Base-by-base conservation (phyloP, 2,797 vertebrate species). In the Limosa lapponica region DNA sequence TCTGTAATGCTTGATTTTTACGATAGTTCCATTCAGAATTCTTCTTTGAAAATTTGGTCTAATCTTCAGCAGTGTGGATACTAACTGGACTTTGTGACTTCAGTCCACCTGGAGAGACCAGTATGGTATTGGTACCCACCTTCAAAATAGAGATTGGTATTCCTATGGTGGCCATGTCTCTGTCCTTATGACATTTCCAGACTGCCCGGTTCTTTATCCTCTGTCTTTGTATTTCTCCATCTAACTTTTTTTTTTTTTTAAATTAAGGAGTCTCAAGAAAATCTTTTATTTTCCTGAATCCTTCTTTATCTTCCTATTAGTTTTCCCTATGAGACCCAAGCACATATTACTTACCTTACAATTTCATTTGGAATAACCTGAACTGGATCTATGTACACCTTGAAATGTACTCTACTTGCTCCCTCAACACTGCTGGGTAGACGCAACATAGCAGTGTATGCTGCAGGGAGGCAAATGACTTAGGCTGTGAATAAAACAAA, bases 401-500 rank as follows among this genome's bases (percentile, higher is more conserved):
- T 95, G 77, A 95, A 95, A 95, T 18, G 48, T 71, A 94, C 80
- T 93, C 51, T 43, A 39, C 65, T 92, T 71, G 8, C 52, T 95
- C 62, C 66, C 77, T 87, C 82, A 90, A 62, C 77, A 49, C 88
- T 94, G 73, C 66, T 92, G 86, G 87, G 48, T 51, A 94, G 91
- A 87, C 81, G 30, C 54, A 86, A 91, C 74, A 82, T 8, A 94
- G 59, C 58, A 62, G 34, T 7, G 32, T 89, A 59, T 37, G 66
- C 90, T 88, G 58, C 73, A 70, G 90, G 65, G 91, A 93, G 58
- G 89, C 70, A 93, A 93, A 96, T 84, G 43, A 79, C 85, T 95
- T 94, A 84, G 82, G 51, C 34, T 89, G 80, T 93, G 94, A 94
- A 89, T 92, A 95, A 95, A 95, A 92, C 90, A 96, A 96, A 95